Evolutionary conservation across 2,797 vertebrate genomes (phyloP), one percentile per base, ranked within the genome.

Genomic region (Chromis chromis): DNA sequence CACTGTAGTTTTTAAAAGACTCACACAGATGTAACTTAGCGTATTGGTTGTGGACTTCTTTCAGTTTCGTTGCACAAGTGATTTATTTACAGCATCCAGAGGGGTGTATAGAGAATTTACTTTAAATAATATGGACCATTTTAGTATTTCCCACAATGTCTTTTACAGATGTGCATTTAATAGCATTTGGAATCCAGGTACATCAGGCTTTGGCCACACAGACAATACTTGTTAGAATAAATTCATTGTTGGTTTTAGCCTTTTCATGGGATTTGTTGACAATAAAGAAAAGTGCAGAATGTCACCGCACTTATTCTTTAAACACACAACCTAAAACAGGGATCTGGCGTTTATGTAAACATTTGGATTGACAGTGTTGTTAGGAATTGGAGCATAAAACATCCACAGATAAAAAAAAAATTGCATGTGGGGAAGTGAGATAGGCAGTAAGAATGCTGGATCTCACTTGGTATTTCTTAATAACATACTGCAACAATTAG

Each of bases 281-380:
- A 24, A 39, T 16, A 28, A 65, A 63, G 3, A 33, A 11, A 16
- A 70, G 44, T 16, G 3, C 2, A n/a, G 4, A 54, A 25, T 25
- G 24, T 50, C 11, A 0, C 6, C 12, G 28, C 17, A 46, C 3
- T 49, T 61, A 40, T 44, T 6, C 22, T 31, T 54, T 57, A 44
- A 50, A 25, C 28, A 71, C 21, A 65, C 36, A 49, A 25, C 42
- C 21, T 76, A 12, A 70, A 49, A 69, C n/a, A 49, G 13, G 40
- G 25, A 52, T 69, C 36, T 40, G 42, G 27, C 44, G 14, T 69
- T 70, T 21, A 21, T 48, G 25, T 44, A 63, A 70, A 66, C 19
- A 62, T 31, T 63, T 70, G 27, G 12, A 65, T 65, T 74, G 24
- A 49, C 6, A 46, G 28, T 17, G 22, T 19, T 67, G 3, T 24